Evolutionary conservation across 2,888 invertebrate genomes (phyloP), one percentile per base, ranked within the genome.

Genomic region (Oscheius sp.): DNA sequence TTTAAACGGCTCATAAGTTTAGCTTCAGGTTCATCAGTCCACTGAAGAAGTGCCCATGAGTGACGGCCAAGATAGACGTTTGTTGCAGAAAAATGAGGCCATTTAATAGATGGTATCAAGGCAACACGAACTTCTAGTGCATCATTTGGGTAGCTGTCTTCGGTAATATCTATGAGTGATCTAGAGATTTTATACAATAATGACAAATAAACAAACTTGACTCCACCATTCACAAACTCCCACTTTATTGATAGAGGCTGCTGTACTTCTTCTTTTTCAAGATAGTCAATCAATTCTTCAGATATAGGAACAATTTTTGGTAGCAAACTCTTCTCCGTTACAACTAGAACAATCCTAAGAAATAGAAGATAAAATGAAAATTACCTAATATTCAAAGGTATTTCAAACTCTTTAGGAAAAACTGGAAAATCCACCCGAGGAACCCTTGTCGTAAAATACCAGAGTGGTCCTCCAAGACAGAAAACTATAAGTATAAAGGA

Each of bases 381-480:
- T 49, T 8, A 66, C 66, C 30, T 47, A 22, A 67, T 38, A 28
- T 36, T 17, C 49, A 67, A 32, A 6, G 44, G 41, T 20, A 76
- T 62, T 4, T 61, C 38, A 26, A 67, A 56, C 56, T 72, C 69
- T 24, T 68, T 14, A 8, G 59, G 9, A 32, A 71, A 69, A 0
- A 61, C 68, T 26, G 67, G 61, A 32, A 76, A 76, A 1, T 50
- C 49, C 4, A 68, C 73, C 33, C 74, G 63, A 38, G 72, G 68
- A 1, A 69, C 51, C 0, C 71, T 67, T 5, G 83, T 83, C 14
- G 83, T 83, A 38, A 66, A 45, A 36, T 68, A 73, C 83, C 82
- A 83, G 47, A 82, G 62, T 4, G 81, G 80, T 0, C 74, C 33
- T 3, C 80, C 80, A 36, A 82, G 45, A 22, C 71, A 24, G 45